Conservation (phyloP, 2,113 vertebrate species). For the Sterna hirundo region DNA sequence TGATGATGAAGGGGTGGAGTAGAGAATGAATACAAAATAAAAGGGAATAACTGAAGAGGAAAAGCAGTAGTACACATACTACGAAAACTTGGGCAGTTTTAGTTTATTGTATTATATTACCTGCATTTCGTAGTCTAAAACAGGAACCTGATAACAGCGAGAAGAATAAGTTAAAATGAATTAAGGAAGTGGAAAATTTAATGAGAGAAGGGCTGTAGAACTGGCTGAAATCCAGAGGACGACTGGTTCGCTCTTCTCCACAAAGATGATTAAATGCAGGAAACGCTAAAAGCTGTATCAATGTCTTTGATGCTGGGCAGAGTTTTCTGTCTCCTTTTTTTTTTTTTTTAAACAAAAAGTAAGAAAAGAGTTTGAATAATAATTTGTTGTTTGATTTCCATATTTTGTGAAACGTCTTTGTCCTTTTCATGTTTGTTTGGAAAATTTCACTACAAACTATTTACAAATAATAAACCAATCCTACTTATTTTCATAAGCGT, state of each 20-base stretch:
- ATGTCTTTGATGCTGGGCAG: not conserved
- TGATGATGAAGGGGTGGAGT: not conserved
- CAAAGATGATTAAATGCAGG: not conserved
- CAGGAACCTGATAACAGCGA: not conserved
- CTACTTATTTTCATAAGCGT: constrained; percentile 74
- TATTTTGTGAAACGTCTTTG: not conserved
- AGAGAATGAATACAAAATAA: not conserved
- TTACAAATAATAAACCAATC: constrained; percentile 60
- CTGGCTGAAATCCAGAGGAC: not conserved
- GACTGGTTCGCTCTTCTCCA: not conserved
- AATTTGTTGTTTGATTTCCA: not conserved
- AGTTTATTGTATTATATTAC: not conserved
- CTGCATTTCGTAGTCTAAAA: not conserved
- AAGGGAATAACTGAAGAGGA: not conserved
- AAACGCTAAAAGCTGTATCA: not conserved
- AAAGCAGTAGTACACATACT: not conserved
- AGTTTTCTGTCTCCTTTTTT: not conserved
- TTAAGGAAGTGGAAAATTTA: not conserved
- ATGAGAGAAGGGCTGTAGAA: not conserved
- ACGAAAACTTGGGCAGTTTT: not conserved
- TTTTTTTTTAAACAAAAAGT: not conserved
- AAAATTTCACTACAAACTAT: constrained; percentile 23
- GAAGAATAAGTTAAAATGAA: not conserved
- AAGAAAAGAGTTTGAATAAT: not conserved
- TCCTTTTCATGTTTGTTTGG: constrained; percentile 27